Conservation (phyloP, 2,113 vertebrate genomes). For the Electrona antarctica region DNA sequence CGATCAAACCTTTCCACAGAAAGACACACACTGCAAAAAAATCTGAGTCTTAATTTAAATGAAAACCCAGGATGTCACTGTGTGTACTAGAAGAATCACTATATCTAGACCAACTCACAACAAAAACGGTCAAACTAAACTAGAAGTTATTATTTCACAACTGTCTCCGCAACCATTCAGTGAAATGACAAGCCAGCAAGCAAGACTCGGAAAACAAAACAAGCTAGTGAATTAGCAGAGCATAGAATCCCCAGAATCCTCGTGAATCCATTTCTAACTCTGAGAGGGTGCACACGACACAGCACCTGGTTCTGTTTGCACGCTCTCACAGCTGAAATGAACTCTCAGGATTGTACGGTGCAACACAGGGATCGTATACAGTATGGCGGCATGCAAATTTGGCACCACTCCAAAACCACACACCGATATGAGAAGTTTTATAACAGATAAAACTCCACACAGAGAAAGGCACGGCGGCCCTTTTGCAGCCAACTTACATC, state of each 20-base stretch:
- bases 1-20: neutral
- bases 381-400: slow-evolving; percentile 64
- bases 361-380: slow-evolving; percentile 11
- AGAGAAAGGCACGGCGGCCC: slow-evolving; percentile 54
- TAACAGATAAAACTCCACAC: slow-evolving; percentile 46
- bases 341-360: no score
- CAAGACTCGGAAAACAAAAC: slow-evolving; percentile 33
- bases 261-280: no score
- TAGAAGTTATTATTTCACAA: neutral
- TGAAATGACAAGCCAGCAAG: slow-evolving; percentile 15
- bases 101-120: slow-evolving; percentile 1
- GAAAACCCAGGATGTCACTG: neutral
- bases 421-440: slow-evolving; percentile 15
- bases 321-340: no score
- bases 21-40: no score
- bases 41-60: no score
- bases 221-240: slow-evolving; percentile 16
- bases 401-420: slow-evolving; percentile 40
- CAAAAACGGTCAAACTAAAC: slow-evolving; percentile 14
- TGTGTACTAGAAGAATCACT: neutral
- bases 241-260: no score
- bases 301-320: no score
- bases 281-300: no score
- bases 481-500: slow-evolving; percentile 88
- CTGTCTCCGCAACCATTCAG: slow-evolving; percentile 24